Evolutionary conservation across 2,797 vertebrate species (phyloP).

Genomic region (Cottoperca gobio): DNA sequence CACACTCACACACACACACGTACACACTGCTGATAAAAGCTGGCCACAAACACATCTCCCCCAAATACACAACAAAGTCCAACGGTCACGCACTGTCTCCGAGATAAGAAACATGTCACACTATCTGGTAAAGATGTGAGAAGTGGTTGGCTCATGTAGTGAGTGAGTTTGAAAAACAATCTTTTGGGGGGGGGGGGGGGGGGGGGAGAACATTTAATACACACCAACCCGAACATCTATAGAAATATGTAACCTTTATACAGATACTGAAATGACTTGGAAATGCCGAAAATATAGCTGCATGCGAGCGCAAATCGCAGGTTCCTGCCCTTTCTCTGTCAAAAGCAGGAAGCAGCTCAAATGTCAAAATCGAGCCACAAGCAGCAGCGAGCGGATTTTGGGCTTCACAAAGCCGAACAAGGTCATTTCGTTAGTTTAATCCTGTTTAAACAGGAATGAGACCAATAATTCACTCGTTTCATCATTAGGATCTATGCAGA

Average conservation of each 20-base stretch:
- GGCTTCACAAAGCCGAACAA: not conserved
- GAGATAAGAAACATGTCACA: slow-evolving; percentile 57
- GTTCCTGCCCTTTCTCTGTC: too few relatives aligned
- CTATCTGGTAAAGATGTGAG: slow-evolving; percentile 1
- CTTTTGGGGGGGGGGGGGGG: not conserved
- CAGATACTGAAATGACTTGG: too few relatives aligned
- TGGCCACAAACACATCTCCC: slow-evolving; percentile 14
- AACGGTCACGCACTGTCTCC: slow-evolving; percentile 40
- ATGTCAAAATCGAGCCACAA: not conserved
- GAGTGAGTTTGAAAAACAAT: slow-evolving; percentile 1
- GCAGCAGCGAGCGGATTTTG: not conserved
- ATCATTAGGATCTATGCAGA: not conserved
- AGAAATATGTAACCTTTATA: not conserved
- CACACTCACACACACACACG: not conserved
- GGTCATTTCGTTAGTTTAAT: not conserved
- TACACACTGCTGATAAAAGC: slow-evolving; percentile 17
- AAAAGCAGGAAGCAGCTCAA: not conserved
- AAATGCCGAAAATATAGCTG: too few relatives aligned
- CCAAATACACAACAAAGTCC: slow-evolving; percentile 64
- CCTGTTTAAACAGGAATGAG: not conserved
- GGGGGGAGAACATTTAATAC: not conserved
- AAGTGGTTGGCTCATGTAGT: slow-evolving; percentile 11
- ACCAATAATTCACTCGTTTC: not conserved
- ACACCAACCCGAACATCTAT: not conserved
- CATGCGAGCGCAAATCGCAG: too few relatives aligned